Evolutionary conservation across 1,140 invertebrate genomes (phyloP), one percentile per base, ranked within the genome.

Genomic region (Hylaeus volcanicus): DNA sequence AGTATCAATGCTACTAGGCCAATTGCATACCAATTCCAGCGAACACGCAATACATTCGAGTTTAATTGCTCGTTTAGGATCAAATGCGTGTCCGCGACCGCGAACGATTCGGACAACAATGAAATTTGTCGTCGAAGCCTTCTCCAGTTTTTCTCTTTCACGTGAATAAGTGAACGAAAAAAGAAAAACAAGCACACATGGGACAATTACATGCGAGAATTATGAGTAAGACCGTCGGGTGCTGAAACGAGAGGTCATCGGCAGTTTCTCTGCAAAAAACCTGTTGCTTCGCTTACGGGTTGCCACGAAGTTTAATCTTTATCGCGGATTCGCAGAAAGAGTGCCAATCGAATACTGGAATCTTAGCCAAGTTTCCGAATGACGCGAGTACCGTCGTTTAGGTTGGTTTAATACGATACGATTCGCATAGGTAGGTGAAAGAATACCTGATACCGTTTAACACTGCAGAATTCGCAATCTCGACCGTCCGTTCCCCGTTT

Each of bases 231-330:
- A 41, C 2, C 37, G 45, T 12, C 5, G n/a, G 55, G 55, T 69
- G 61, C 39, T 75, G 39, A 69, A 75, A 68, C n/a, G 43, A 15
- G 63, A 79, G 70, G 60, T 79, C 76, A 78, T 79, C 68, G 74
- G 78, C 51, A 43, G 71, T 84, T 83, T 82, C 78, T 66, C 66
- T 4, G 41, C 41, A 69, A 82, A 87, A 89, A 89, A 89, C 88
- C 88, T 89, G 88, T 89, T 89, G 88, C 88, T 89, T 89, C 84
- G 72, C 68, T 77, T 79, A 79, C 75, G 26, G 26, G 80, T 75
- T 74, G 75, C 65, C 69, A 61, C 65, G 14, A 55, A 70, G 68
- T 66, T 53, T 70, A 79, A 81, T 76, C 70, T 63, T 66, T 63
- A 43, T 56, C 55, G 75, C 56, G 26, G 39, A 60, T 39, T 9